phyloP scores from a whole-genome alignment of 64 coral and sea anemone genomes.

The Trachythela sp. region DNA sequence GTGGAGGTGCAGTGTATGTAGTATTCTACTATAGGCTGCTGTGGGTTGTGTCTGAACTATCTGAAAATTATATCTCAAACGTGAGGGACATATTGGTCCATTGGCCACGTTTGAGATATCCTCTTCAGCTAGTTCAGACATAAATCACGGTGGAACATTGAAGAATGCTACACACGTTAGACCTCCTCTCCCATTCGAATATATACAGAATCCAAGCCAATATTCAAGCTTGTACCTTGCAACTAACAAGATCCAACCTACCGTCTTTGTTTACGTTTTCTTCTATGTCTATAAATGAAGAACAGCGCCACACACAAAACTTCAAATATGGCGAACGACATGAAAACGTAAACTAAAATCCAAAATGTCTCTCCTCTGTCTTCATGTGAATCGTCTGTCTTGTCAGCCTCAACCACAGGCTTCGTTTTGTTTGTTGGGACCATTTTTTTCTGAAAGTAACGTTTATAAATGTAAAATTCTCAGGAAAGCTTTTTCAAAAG shows the following conservation, averaged over 20 bases:
- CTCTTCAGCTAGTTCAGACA: too few relatives aligned
- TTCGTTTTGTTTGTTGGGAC: background rate
- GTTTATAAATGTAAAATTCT: background rate
- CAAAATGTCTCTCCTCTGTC: slow-evolving; percentile 3
- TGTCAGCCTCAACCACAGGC: background rate
- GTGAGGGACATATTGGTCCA: too few relatives aligned
- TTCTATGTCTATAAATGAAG: slow-evolving; percentile 3
- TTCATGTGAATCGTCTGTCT: background rate
- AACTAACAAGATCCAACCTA: background rate
- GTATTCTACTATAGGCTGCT: too few relatives aligned
- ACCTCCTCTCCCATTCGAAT: too few relatives aligned
- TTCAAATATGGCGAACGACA: slow-evolving; percentile 15
- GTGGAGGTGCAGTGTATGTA: too few relatives aligned
- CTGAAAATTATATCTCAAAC: too few relatives aligned
- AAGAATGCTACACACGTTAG: too few relatives aligned
- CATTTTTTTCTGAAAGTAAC: background rate
- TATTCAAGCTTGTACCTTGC: too few relatives aligned
- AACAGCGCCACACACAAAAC: background rate
- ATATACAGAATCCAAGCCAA: too few relatives aligned
- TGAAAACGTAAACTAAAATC: slow-evolving; percentile 11
- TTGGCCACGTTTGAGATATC: too few relatives aligned
- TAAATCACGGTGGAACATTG: too few relatives aligned
- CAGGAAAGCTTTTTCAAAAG: background rate
- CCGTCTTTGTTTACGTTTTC: background rate
- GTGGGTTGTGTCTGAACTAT: too few relatives aligned